A percentile compares a stretch with the other conserved stretches of the same genome.
Evolutionary conservation across 2,797 vertebrate genomes (phyloP).

Genomic region (Rhabdophis nuchalis): DNA sequence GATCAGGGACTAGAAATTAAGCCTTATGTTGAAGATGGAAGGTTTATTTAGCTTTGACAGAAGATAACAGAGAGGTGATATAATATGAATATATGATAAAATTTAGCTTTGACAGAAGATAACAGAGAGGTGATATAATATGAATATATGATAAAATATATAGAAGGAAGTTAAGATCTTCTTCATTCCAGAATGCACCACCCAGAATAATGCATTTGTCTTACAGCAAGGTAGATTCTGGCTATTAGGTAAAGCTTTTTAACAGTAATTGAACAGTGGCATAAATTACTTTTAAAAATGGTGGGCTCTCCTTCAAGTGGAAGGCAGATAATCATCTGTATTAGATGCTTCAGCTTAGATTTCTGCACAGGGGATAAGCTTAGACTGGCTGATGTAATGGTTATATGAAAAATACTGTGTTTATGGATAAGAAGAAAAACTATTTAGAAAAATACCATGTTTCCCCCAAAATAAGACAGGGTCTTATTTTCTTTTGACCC

Average conservation of each 20-base stretch:
- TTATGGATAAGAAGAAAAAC: background rate
- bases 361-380: background rate
- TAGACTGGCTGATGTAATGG: background rate
- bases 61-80: background rate
- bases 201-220: background rate
- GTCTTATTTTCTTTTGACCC: too few relatives aligned
- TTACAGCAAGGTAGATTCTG: background rate
- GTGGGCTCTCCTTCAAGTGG: background rate
- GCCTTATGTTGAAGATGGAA: background rate
- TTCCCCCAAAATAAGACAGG: too few relatives aligned
- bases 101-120: background rate
- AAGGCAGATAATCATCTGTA: background rate
- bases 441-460: background rate
- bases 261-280: background rate
- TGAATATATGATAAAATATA: background rate
- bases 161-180: background rate
- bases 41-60: background rate
- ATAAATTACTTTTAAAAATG: background rate
- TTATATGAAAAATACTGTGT: background rate
- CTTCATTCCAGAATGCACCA: background rate
- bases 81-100: background rate
- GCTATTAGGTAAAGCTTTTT: background rate
- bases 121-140: background rate
- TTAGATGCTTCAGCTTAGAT: background rate
- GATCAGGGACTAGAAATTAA: background rate